phyloP scores from a whole-genome alignment of 2,113 vertebrate genomes.

The Eurypyga helias region DNA sequence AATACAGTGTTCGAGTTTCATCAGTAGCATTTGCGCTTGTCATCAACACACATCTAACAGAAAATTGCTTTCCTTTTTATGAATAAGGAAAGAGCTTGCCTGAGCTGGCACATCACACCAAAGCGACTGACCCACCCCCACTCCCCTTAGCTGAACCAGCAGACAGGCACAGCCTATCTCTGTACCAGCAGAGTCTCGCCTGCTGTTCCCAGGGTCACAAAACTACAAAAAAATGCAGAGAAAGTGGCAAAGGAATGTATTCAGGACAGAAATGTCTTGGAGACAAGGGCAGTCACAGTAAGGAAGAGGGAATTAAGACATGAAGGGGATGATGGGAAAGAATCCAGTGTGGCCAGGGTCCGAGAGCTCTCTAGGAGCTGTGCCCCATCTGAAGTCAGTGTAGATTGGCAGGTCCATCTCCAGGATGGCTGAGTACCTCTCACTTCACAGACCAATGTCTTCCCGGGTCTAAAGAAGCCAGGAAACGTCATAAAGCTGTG shows the following conservation, averaged over 20 bases:
- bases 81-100: neutral
- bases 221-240: neutral
- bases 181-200: neutral
- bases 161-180: neutral
- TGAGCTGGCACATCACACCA: neutral
- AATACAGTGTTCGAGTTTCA: neutral
- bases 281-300: neutral
- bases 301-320: neutral
- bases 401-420: neutral
- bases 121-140: rapidly evolving
- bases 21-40: neutral
- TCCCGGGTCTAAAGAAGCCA: neutral
- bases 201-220: neutral
- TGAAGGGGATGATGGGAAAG: neutral
- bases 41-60: neutral
- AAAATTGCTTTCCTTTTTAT: neutral
- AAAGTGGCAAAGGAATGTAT: neutral
- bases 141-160: neutral
- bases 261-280: neutral
- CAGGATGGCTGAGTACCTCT: neutral
- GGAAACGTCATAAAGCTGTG: neutral
- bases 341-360: neutral
- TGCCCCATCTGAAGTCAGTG: neutral
- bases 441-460: neutral
- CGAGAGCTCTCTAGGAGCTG: neutral